Evolutionary conservation across 2,888 invertebrate genomes (phyloP).

Genomic region (Zhuqinia jingwanae): DNA sequence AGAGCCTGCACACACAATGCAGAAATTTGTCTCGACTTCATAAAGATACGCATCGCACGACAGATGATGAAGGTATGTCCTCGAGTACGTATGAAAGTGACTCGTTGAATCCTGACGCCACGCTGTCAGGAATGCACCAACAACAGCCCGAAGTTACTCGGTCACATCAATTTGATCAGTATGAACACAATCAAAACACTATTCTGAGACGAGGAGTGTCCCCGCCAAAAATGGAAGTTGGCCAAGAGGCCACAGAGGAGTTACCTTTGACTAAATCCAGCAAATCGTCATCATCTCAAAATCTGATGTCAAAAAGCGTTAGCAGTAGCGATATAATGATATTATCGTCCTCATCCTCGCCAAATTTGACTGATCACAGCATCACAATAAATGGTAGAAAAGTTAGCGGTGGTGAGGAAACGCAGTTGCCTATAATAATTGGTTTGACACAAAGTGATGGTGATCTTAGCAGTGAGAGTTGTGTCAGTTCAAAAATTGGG

Average conservation of each 20-base stretch:
- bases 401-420: slow-evolving; percentile 50
- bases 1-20: slow-evolving; percentile 57
- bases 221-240: slow-evolving; percentile 52
- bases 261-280: neutral
- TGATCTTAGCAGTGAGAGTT: neutral
- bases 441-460: neutral
- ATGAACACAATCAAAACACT: neutral
- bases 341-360: neutral
- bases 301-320: too few relatives aligned
- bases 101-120: slow-evolving; percentile 66
- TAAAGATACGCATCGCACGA: slow-evolving; percentile 32
- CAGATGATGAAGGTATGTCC: slow-evolving; percentile 53
- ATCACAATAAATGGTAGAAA: slow-evolving; percentile 65
- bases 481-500: slow-evolving; percentile 43
- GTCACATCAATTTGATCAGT: neutral
- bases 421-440: slow-evolving; percentile 45
- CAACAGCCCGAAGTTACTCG: neutral
- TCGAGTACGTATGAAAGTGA: slow-evolving; percentile 66
- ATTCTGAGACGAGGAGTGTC: neutral
- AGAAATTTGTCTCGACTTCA: slow-evolving; percentile 54
- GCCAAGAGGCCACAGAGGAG: slow-evolving; percentile 55
- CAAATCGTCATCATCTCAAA: neutral
- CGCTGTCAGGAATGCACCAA: slow-evolving; percentile 50
- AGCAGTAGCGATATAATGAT: neutral
- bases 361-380: slow-evolving; percentile 28